Base-by-base conservation (phyloP, 2,888 invertebrate species). In the Brachylomia viminalis region DNA sequence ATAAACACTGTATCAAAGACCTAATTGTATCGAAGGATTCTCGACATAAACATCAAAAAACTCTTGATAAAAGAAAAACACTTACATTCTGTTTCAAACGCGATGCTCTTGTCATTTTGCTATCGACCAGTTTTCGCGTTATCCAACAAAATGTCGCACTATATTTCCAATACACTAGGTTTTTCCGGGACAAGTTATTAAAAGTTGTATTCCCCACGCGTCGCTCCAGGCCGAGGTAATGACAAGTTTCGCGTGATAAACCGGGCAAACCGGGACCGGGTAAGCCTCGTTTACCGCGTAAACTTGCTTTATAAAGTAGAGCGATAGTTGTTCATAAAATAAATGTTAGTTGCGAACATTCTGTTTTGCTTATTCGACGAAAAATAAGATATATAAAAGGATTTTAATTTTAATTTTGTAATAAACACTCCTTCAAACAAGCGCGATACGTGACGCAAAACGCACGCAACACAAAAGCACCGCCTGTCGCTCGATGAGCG, bases 111-210 rank as follows among this genome's bases (percentile, higher is more conserved):
- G 67, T 82, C 62, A 77, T 67, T 67, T 67, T 38, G 66, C 20
- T 82, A 79, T 82, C 67, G 56, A 64, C 67, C 30, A 68, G 68
- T 68, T 81, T 80, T 68, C 59, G 61, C 77, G 62, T 76, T 64
- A 38, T 27, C 68, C 54, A 58, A 71, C 77, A 73, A 84, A 82
- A 83, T 82, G 74, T 82, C 54, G 68, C 71, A 65, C 72, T 64
- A 69, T 80, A 79, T 86, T 84, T 82, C 77, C 80, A 82, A 80
- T 83, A 83, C 68, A 77, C 76, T 66, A 70, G 56, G 42, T 80
- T 79, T 81, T 82, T 75, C 79, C 72, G 56, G 74, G 80, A 85
- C 75, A 82, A 83, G 87, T 86, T 87, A 87, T 88, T 89, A 88
- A 88, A 87, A 89, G 74, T 89, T 85, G 69, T 82, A 78, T 84